Percentiles rank a stretch among this genome's conserved stretches.
Evolutionary conservation across 2,113 vertebrate genomes (phyloP).

Genomic region (Apaloderma vittatum): DNA sequence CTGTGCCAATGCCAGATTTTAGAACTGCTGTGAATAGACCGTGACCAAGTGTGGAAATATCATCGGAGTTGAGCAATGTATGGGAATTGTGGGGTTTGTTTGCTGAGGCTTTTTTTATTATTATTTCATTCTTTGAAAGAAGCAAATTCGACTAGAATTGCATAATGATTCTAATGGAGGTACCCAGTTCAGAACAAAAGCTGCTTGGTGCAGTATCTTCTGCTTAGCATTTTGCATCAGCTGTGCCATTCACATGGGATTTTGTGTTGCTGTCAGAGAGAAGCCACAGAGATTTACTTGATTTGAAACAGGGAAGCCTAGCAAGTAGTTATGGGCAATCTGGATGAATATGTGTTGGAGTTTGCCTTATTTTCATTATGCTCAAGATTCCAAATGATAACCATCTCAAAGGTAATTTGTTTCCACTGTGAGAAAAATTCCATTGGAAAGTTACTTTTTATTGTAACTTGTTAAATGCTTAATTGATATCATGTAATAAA

Average conservation of each 20-base stretch:
- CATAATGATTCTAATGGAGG: not conserved
- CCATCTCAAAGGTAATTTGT: conserved; percentile 65
- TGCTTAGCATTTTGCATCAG: conserved; percentile 4
- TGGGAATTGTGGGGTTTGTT: conserved; percentile 19
- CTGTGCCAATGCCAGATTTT: not conserved
- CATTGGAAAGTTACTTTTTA: conserved; percentile 65
- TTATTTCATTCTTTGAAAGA: conserved; percentile 38
- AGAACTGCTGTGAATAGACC: not conserved
- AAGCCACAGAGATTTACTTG: conserved; percentile 44
- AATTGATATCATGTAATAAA: conserved; percentile 66
- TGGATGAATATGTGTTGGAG: conserved; percentile 36
- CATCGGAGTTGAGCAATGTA: conserved; percentile 11
- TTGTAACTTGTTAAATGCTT: conserved; percentile 68
- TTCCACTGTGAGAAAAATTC: conserved; percentile 64
- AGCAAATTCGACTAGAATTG: conserved; percentile 17
- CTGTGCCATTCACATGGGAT: not conserved
- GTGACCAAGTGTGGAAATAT: not conserved
- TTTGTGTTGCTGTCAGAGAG: conserved; percentile 50
- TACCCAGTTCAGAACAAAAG: conserved; percentile 60
- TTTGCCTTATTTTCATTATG: conserved; percentile 55
- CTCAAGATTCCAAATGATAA: conserved; percentile 55
- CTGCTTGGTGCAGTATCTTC: conserved; percentile 28
- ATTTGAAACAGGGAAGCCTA: conserved; percentile 71
- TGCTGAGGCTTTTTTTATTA: not conserved
- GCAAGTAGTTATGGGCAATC: conserved; percentile 11